These are phyloP conservation scores for Porites lobata DNA, from an alignment of 92 coral and sea anemone species.

Conservation along the genomic window DNA sequence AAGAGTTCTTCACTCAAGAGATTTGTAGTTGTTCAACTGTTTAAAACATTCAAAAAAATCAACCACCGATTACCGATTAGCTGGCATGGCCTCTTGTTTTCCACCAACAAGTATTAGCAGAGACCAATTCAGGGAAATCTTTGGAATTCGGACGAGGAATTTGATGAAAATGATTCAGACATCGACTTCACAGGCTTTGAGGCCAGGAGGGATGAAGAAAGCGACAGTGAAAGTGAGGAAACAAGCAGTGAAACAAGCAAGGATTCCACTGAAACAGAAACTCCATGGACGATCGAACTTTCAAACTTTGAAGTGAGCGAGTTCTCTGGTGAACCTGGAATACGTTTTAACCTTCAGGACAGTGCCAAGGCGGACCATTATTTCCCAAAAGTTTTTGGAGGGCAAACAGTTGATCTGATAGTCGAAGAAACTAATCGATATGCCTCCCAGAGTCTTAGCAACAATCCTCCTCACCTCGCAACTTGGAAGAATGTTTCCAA, in stretches of 20 bases:
- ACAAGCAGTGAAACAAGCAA: not conserved
- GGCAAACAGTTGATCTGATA: constrained; percentile 29
- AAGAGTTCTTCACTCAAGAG: too few relatives aligned
- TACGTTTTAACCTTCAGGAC: constrained; percentile 5
- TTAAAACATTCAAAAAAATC: too few relatives aligned
- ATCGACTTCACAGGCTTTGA: constrained; percentile 56
- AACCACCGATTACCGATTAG: not conserved
- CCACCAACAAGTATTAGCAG: constrained; percentile 17
- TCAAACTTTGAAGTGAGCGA: not conserved
- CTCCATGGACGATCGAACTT: too few relatives aligned
- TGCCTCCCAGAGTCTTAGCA: not conserved
- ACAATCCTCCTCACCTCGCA: constrained; percentile 12
- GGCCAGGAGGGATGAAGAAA: constrained; percentile 17
- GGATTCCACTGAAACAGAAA: too few relatives aligned
- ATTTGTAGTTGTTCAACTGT: too few relatives aligned
- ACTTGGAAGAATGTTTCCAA: constrained; percentile 1
- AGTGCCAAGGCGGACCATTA: not conserved
- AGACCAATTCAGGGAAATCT: constrained; percentile 11
- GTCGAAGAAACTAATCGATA: constrained; percentile 12
- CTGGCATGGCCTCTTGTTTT: constrained; percentile 21
- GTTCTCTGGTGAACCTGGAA: constrained; percentile 30
- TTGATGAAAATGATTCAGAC: constrained; percentile 32
- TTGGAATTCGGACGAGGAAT: constrained; percentile 35
- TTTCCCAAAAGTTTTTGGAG: constrained; percentile 20
- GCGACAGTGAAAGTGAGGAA: constrained; percentile 28